Conservation (phyloP, 1,140 invertebrate species). For the Scaptomyza montana region DNA sequence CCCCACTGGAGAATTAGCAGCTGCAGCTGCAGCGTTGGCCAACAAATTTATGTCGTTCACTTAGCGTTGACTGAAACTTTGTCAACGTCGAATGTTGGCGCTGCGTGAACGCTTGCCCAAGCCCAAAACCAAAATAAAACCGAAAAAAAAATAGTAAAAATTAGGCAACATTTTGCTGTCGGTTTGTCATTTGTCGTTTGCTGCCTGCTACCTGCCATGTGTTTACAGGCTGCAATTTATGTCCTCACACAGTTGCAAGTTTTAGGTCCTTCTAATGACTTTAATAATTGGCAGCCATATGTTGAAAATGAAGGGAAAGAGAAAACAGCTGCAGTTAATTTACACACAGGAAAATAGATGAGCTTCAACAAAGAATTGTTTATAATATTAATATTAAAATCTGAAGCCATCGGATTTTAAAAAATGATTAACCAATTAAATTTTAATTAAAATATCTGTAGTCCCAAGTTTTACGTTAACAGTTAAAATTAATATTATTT, state of each 20-base stretch:
- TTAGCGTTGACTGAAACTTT: slow-evolving; percentile 46
- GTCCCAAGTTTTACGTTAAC: too few species aligned
- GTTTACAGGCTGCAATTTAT: slow-evolving; percentile 68
- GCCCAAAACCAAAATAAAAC: background rate
- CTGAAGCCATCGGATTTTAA: too few species aligned
- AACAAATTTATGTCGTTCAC: slow-evolving; percentile 33
- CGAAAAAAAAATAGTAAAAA: slow-evolving; percentile 50
- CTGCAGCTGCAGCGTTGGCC: background rate
- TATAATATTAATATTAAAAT: too few species aligned
- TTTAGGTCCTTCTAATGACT: slow-evolving; percentile 56
- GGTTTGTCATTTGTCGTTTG: slow-evolving; percentile 52
- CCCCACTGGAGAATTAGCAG: slow-evolving; percentile 36
- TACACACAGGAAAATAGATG: background rate
- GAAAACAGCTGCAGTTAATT: background rate
- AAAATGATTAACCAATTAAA: too few species aligned
- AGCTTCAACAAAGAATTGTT: background rate
- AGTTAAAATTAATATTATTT: too few species aligned
- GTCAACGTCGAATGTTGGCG: slow-evolving; percentile 36
- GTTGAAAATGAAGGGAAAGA: background rate
- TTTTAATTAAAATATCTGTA: too few species aligned
- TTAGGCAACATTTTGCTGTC: slow-evolving; percentile 74
- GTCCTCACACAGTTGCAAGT: slow-evolving; percentile 44
- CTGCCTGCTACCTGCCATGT: slow-evolving; percentile 59
- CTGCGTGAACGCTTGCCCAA: slow-evolving; percentile 12
- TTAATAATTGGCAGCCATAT: slow-evolving; percentile 56